Evolutionary conservation across 37 sponge, comb jelly and placozoan genomes (phyloP), one percentile per base, ranked within the genome.

Genomic region (Sycon ciliatum): DNA sequence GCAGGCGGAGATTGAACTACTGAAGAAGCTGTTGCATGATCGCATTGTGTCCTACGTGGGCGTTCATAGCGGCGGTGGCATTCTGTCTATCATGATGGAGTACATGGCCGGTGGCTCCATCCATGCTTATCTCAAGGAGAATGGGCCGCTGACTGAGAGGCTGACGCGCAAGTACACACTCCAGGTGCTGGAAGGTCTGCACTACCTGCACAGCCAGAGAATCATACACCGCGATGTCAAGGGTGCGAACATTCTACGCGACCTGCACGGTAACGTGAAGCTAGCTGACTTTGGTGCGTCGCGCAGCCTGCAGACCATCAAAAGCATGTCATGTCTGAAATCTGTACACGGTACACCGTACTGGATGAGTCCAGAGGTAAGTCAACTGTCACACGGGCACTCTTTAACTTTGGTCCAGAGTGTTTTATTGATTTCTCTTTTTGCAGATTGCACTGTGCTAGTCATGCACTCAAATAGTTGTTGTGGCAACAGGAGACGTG

Each of bases 291-390:
- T 96, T 85, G 98, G 98, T 20, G 92, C 98, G 0, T 85, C 93
- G 3, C 92, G 86, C 32, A 55, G 93, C 32, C 67, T 96, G 9
- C 26, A 60, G 63, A 60, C 24, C 9, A 60, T 60, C 7, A 60
- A 22, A 22, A 60, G 29, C 16, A n/a, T 68, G 18, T n/a, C 63
- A 30, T 76, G 80, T 2, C n/a, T 86, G 28, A 89, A 92, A 71
- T 86, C 93, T 30, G 90, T 96, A 3, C 90, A 88, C 32, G 98
- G 98, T 0, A 96, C 98, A 16, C 89, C 98, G 1, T 96, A 96
- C 78, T 96, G 98, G 98, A 96, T 96, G 92, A 82, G 89, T 18
- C 98, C 98, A 0, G 98, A 96, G 61, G 89, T 94, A 30, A 89
- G 84, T 56, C 78, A 77, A 32, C n/a, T n/a, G n/a, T n/a, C n/a